phyloP scores from a whole-genome alignment of 2,797 vertebrate genomes.

The Spinus olivaceus region DNA sequence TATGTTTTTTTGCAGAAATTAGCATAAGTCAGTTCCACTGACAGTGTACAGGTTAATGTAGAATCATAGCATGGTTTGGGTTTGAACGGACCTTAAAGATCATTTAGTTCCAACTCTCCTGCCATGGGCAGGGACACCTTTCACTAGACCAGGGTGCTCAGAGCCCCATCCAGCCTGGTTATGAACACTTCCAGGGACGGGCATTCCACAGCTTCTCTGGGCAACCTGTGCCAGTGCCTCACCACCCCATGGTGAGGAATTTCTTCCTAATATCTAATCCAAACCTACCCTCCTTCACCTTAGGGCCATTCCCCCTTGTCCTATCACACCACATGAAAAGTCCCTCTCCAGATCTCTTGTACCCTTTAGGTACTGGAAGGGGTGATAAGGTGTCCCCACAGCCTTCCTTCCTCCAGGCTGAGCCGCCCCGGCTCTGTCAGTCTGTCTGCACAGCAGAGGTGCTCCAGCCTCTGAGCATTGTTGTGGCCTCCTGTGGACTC shows the following conservation, averaged over 20 bases:
- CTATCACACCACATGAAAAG: not conserved
- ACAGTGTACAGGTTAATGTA: not conserved
- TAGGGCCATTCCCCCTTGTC: not conserved
- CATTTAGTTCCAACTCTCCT: not conserved
- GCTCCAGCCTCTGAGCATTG: not conserved
- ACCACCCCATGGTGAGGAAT: not conserved
- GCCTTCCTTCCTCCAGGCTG: not conserved
- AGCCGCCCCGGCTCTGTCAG: not conserved
- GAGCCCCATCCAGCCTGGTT: not conserved
- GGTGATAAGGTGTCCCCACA: not conserved
- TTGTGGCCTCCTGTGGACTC: not conserved
- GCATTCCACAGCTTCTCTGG: not conserved
- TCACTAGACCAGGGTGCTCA: not conserved
- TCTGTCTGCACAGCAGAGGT: not conserved
- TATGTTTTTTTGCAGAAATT: not conserved
- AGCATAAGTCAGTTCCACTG: not conserved
- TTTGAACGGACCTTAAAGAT: not conserved
- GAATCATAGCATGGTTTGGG: not conserved
- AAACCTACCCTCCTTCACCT: not conserved
- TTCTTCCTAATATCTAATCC: not conserved
- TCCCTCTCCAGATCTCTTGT: not conserved
- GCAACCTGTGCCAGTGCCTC: not conserved
- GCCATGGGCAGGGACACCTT: not conserved
- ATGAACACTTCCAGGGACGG: not conserved
- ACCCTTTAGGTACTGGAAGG: not conserved